phyloP scores from a whole-genome alignment of 1,140 invertebrate genomes.

The Vanessa atalanta region DNA sequence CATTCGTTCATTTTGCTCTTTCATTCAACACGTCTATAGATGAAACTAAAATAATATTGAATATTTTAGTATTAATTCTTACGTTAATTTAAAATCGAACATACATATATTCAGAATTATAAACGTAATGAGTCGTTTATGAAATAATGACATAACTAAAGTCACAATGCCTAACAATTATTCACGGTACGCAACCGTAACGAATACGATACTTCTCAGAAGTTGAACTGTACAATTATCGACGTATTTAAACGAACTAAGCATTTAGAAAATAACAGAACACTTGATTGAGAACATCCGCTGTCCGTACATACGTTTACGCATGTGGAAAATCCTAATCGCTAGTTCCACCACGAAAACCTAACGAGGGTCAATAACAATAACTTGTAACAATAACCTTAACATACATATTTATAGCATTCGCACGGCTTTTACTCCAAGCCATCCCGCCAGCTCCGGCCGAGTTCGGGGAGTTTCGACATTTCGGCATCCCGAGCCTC shows the following conservation, averaged over 20 bases:
- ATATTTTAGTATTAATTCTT: too few relatives aligned
- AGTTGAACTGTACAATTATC: background rate
- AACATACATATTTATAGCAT: too few relatives aligned
- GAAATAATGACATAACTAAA: background rate
- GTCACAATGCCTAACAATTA: constrained; percentile 5
- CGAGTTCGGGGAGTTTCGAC: too few relatives aligned
- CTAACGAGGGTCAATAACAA: background rate
- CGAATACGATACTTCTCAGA: background rate
- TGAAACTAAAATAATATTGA: too few relatives aligned
- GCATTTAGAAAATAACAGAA: constrained; percentile 12
- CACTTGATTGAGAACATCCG: constrained; percentile 19
- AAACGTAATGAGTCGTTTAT: background rate
- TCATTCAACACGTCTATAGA: too few relatives aligned
- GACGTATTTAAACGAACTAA: constrained; percentile 17
- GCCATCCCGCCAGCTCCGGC: too few relatives aligned
- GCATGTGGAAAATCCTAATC: constrained; percentile 3
- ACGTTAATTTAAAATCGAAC: background rate
- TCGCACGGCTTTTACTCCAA: too few relatives aligned
- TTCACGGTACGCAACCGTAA: constrained; percentile 1
- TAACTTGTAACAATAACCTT: too few relatives aligned
- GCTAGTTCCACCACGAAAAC: background rate
- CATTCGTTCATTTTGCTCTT: too few relatives aligned
- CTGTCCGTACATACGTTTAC: constrained; percentile 11
- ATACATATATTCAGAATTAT: background rate
- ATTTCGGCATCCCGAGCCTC: too few relatives aligned